phyloP scores from a whole-genome alignment of 2,888 invertebrate genomes.

The Leucophenga maculata region DNA sequence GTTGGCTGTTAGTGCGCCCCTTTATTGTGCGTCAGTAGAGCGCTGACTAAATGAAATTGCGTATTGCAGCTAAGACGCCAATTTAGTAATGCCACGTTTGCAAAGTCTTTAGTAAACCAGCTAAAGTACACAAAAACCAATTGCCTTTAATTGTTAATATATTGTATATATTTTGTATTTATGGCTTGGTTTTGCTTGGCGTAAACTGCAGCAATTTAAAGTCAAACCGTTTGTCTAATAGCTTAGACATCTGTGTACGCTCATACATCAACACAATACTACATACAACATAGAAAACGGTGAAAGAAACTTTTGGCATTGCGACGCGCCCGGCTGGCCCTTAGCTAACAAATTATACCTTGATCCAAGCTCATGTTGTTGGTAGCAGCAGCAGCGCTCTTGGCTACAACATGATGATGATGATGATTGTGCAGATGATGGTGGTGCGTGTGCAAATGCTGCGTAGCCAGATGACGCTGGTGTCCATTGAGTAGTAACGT shows the following conservation, averaged over 20 bases:
- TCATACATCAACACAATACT: conserved; percentile 57
- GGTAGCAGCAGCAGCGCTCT: conserved; percentile 65
- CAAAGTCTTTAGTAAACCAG: conserved; percentile 41
- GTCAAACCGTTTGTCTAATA: too few species aligned
- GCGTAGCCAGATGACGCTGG: conserved; percentile 42
- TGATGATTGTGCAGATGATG: conserved; percentile 50
- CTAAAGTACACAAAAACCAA: conserved; percentile 32
- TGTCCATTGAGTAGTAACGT: conserved; percentile 41
- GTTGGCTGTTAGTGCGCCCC: too few species aligned
- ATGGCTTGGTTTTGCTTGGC: neutral
- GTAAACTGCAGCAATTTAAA: conserved; percentile 2
- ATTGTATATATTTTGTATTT: too few species aligned
- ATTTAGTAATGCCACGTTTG: neutral
- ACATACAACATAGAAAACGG: conserved; percentile 71
- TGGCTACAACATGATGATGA: conserved; percentile 60
- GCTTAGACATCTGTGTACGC: conserved; percentile 38
- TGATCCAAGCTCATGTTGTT: conserved; percentile 71
- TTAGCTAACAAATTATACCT: conserved; percentile 73
- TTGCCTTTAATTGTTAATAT: too few species aligned
- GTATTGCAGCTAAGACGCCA: too few species aligned
- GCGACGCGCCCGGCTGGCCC: conserved; percentile 70
- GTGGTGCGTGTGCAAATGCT: conserved; percentile 49
- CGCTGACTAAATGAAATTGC: too few species aligned
- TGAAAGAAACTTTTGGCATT: conserved; percentile 73
- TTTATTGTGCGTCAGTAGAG: too few species aligned